A percentile compares a stretch with the other conserved stretches of the same genome.
phyloP scores from a whole-genome alignment of 2,797 vertebrate species.

The Oophaga sylvatica region DNA sequence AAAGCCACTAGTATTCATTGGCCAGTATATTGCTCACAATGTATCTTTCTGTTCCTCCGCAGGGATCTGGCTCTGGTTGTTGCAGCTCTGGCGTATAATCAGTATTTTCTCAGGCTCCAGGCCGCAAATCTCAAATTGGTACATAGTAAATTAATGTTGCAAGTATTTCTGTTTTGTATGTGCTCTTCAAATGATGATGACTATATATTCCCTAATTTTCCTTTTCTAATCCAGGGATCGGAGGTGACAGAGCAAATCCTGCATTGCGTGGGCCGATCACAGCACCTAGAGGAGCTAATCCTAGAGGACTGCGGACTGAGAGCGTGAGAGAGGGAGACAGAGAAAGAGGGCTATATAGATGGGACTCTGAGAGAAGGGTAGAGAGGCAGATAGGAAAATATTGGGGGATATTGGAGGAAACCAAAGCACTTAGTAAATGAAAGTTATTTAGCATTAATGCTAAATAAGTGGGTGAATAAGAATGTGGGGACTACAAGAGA shows the following conservation, averaged over 20 bases:
- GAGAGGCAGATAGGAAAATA: conserved; percentile 16
- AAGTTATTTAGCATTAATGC: background rate
- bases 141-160: conserved; percentile 64
- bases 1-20: background rate
- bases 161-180: background rate
- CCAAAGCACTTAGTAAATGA: background rate
- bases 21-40: conserved; percentile 2
- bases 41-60: conserved; percentile 45
- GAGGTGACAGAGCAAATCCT: conserved; percentile 91
- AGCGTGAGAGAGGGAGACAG: conserved; percentile 77
- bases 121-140: conserved; percentile 90
- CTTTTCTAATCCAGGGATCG: conserved; percentile 76
- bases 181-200: background rate
- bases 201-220: background rate
- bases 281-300: conserved; percentile 88
- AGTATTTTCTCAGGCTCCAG: conserved; percentile 90
- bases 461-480: background rate
- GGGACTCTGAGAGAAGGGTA: conserved; percentile 20
- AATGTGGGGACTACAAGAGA: too few species aligned
- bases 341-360: conserved; percentile 49
- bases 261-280: conserved; percentile 89
- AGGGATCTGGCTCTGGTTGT: conserved; percentile 91
- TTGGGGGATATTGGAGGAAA: background rate
- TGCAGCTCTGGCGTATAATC: conserved; percentile 89
- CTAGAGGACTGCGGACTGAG: conserved; percentile 90